These are phyloP conservation scores for Acrocephalus arundinaceus DNA, from an alignment of 2,113 vertebrate genomes.

Conservation along the genomic window DNA sequence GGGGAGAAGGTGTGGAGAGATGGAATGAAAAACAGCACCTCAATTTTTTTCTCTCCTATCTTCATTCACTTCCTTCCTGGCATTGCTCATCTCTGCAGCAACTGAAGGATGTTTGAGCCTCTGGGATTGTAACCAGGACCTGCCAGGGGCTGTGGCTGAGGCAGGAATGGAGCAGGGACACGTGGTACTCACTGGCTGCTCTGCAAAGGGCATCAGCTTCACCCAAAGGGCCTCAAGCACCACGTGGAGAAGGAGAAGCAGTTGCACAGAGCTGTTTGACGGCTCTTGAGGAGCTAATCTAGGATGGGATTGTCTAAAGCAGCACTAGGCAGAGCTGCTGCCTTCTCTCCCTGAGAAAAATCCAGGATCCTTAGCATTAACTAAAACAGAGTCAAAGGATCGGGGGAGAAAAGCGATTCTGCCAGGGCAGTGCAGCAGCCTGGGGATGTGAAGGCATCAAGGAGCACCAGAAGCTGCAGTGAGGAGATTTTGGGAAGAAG, in stretches of 20 bases:
- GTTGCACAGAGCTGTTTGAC: not conserved
- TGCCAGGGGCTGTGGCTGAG: not conserved
- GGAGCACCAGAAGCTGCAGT: not conserved
- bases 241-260: not conserved
- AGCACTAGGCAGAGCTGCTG: not conserved
- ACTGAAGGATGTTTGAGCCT: not conserved
- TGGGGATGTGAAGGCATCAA: not conserved
- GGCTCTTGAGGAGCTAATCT: not conserved
- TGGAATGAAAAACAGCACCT: not conserved
- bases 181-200: not conserved
- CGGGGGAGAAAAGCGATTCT: not conserved
- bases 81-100: not conserved
- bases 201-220: not conserved
- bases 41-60: not conserved
- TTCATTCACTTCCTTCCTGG: not conserved
- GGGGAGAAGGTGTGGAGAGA: not conserved
- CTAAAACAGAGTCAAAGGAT: fast-evolving
- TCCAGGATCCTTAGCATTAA: not conserved
- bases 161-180: not conserved
- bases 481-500: not conserved
- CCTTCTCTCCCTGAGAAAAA: not conserved
- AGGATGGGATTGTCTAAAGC: not conserved
- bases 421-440: not conserved
- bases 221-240: not conserved
- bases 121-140: too few relatives aligned